These are phyloP conservation scores for Xanthostigma xanthostigma DNA, from an alignment of 2,888 invertebrate genomes.

Conservation along the genomic window DNA sequence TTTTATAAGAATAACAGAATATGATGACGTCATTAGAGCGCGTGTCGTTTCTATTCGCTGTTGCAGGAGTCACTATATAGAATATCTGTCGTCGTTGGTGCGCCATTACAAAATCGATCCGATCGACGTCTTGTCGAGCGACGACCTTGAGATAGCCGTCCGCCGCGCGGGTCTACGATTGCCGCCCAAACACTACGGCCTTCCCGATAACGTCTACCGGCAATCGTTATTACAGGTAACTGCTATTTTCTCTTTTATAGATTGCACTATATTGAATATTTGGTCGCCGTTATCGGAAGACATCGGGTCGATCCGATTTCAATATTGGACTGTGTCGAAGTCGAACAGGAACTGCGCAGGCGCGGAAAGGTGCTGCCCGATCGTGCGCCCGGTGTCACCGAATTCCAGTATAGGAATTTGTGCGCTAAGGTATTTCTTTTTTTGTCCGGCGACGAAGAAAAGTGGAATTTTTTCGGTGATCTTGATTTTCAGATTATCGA, in stretches of 20 bases:
- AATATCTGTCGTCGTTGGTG: conserved; percentile 70
- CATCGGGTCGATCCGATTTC: conserved; percentile 76
- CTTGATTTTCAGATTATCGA: no score
- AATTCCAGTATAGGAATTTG: conserved; percentile 69
- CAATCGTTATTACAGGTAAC: conserved; percentile 46
- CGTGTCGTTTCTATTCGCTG: no score
- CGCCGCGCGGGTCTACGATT: conserved; percentile 54
- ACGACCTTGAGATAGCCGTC: conserved; percentile 71
- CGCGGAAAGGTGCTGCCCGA: conserved; percentile 73
- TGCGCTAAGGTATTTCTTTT: conserved; percentile 61
- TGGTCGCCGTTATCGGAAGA: conserved; percentile 74
- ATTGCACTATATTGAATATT: conserved; percentile 89
- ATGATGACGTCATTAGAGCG: no score
- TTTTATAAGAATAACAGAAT: no score
- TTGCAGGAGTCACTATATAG: conserved; percentile 77
- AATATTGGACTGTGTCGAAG: conserved; percentile 75
- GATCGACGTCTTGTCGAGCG: conserved; percentile 55
- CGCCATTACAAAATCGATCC: conserved; percentile 60
- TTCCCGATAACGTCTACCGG: conserved; percentile 48
- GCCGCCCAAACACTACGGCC: conserved; percentile 64
- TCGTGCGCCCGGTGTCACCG: conserved; percentile 66
- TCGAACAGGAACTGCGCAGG: conserved; percentile 73
- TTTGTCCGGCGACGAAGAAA: no score
- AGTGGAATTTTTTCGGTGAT: no score
- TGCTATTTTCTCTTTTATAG: conserved; percentile 30